Conservation (phyloP, 2,888 invertebrate genomes). For the Netelia fuscicornis region DNA sequence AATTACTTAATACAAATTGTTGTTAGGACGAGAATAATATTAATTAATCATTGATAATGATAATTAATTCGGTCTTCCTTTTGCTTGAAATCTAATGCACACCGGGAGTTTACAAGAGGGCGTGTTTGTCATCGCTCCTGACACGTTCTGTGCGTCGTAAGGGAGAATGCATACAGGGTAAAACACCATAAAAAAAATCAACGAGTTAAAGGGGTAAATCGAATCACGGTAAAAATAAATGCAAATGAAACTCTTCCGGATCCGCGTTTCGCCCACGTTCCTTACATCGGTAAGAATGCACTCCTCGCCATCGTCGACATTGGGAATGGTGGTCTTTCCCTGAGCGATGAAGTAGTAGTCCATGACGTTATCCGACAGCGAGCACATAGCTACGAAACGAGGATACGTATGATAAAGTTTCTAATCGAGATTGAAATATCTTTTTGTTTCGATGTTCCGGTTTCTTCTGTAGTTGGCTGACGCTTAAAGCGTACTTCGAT, state of each 20-base stretch:
- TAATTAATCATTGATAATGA: too few species aligned
- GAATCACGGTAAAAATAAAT: slow-evolving; percentile 28
- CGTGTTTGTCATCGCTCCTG: neutral
- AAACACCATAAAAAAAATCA: slow-evolving; percentile 26
- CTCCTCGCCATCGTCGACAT: slow-evolving; percentile 96
- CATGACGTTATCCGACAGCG: slow-evolving; percentile 91
- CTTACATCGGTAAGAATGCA: slow-evolving; percentile 93
- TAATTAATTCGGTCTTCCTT: neutral
- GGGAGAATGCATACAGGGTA: neutral
- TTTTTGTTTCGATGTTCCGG: neutral
- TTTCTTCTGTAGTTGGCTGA: too few species aligned
- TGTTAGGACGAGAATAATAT: neutral
- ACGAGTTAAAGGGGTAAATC: slow-evolving; percentile 45
- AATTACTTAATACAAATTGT: too few species aligned
- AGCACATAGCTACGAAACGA: slow-evolving; percentile 88
- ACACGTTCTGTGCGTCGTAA: neutral
- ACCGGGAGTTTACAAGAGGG: neutral
- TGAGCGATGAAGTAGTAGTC: slow-evolving; percentile 96
- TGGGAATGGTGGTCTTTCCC: slow-evolving; percentile 96
- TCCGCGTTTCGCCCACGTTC: slow-evolving; percentile 75
- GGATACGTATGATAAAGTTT: slow-evolving; percentile 71
- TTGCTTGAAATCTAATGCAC: neutral
- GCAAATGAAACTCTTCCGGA: slow-evolving; percentile 43
- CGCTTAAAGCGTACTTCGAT: neutral
- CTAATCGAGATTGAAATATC: neutral